Conservation (phyloP, 2,113 vertebrate genomes). For the Pachypanchax playfairii region DNA sequence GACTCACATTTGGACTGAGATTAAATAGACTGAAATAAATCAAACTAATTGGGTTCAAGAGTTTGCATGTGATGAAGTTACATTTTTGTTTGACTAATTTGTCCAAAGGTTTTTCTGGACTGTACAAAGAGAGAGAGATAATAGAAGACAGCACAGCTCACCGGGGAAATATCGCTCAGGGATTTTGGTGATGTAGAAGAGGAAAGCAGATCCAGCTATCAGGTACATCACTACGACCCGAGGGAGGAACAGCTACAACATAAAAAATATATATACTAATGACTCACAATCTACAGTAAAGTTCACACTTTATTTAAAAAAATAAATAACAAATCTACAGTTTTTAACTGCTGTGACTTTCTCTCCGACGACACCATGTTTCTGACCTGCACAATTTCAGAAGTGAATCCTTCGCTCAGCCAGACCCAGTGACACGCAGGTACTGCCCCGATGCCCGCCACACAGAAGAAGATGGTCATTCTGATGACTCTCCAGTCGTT, state of each 20-base stretch:
- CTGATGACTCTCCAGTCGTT: constrained; percentile 91
- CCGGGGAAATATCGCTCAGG: constrained; percentile 98
- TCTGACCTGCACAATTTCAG: constrained; percentile 90
- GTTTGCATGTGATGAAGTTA: no score
- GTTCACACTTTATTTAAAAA: no score
- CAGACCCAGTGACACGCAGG: constrained; percentile 96
- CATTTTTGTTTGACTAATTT: no score
- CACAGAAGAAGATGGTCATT: constrained; percentile 88
- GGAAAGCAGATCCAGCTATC: constrained; percentile 91
- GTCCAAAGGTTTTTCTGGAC: not conserved
- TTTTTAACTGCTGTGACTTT: no score
- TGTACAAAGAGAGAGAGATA: not conserved
- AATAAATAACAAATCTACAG: no score
- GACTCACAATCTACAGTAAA: not conserved
- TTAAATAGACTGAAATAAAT: no score
- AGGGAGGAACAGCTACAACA: constrained; percentile 89
- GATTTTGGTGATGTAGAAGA: constrained; percentile 97
- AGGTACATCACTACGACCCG: constrained; percentile 96
- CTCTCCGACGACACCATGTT: not conserved
- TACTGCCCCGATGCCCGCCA: constrained; percentile 90
- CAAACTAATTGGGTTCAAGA: no score
- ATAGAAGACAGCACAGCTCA: constrained; percentile 74
- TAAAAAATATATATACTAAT: no score
- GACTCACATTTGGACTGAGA: not conserved
- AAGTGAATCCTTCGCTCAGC: constrained; percentile 87